phyloP scores from a whole-genome alignment of 2,113 vertebrate genomes.

The Strix uralensis region DNA sequence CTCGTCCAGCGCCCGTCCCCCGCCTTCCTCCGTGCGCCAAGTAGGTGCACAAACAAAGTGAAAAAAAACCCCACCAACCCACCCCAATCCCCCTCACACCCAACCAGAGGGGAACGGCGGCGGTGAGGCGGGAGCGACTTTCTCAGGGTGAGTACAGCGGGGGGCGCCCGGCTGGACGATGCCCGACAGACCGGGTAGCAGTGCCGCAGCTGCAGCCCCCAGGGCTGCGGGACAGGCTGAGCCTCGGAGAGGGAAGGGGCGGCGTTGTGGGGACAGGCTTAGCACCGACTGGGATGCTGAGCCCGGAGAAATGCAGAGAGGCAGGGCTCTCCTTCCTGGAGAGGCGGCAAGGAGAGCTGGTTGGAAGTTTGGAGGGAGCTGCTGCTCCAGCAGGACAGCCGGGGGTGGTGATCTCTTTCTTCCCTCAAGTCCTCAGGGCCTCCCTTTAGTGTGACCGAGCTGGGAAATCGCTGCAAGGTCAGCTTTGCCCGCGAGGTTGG shows the following conservation, averaged over 20 bases:
- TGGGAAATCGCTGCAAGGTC: background rate
- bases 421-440: background rate
- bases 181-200: background rate
- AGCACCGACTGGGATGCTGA: background rate
- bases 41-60: background rate
- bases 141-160: background rate
- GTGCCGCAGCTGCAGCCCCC: background rate
- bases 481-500: background rate
- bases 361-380: background rate
- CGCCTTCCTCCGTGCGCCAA: too few relatives aligned
- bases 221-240: background rate
- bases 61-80: background rate
- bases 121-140: background rate
- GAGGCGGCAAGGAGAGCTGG: too few relatives aligned
- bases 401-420: background rate
- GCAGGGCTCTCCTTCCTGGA: background rate
- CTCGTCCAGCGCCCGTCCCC: background rate
- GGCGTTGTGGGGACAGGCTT: too few relatives aligned
- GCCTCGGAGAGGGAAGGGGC: too few relatives aligned
- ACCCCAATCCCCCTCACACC: too few relatives aligned
- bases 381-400: background rate
- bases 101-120: background rate
- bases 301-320: background rate
- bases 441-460: background rate
- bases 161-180: background rate